A percentile compares a stretch with the other conserved stretches of the same genome.
These are phyloP conservation scores for Myotis planiceps DNA, from an alignment of 2,797 vertebrate genomes.

Conservation along the genomic window DNA sequence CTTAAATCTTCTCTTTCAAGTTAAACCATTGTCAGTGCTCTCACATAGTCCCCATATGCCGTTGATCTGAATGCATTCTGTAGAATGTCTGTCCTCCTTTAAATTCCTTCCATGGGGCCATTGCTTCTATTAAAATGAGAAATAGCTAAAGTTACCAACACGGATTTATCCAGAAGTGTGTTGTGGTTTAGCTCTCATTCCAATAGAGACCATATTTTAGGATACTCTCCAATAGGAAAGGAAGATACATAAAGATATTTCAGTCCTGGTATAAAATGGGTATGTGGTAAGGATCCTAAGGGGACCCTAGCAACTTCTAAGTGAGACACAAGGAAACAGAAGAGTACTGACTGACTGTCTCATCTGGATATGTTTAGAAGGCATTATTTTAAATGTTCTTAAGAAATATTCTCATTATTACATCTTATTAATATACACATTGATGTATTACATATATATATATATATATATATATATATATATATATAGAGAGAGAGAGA, in stretches of 20 bases:
- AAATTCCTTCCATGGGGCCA: not conserved
- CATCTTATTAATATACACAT: not conserved
- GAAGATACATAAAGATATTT: not conserved
- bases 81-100: not conserved
- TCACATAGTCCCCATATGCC: not conserved
- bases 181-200: not conserved
- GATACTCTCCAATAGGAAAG: not conserved
- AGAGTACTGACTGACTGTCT: not conserved
- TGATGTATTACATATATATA: not conserved
- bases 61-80: not conserved
- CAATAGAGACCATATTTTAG: not conserved
- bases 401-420: not conserved
- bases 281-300: not conserved
- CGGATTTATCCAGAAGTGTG: not conserved
- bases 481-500: too few relatives aligned
- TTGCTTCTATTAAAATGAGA: not conserved
- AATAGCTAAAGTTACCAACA: not conserved
- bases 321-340: not conserved
- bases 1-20: not conserved
- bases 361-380: not conserved
- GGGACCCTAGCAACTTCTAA: not conserved
- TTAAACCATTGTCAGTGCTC: not conserved
- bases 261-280: not conserved
- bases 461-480: not conserved
- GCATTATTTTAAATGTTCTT: not conserved